phyloP scores from a whole-genome alignment of 2,797 vertebrate species.

The Peromyscus attwateri region DNA sequence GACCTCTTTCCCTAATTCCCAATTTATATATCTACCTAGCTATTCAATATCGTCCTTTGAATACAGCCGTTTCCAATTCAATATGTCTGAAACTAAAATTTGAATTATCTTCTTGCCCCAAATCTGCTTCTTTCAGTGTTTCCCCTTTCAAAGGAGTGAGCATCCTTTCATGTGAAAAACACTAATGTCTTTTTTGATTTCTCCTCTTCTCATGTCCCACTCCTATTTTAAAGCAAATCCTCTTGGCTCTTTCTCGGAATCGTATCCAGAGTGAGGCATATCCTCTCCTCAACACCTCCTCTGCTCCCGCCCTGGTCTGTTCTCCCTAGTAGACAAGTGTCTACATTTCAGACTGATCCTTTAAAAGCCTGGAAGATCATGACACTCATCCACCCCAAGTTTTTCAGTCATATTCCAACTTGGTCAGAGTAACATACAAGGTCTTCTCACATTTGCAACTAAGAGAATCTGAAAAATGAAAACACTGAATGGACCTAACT shows the following conservation, averaged over 20 bases:
- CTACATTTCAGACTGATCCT: neutral
- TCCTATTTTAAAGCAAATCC: neutral
- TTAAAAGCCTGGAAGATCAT: conserved; percentile 15
- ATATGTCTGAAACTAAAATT: conserved; percentile 2
- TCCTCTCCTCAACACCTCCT: neutral
- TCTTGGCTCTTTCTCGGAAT: neutral
- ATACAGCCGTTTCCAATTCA: neutral
- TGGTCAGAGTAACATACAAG: conserved; percentile 12
- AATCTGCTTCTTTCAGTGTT: conserved; percentile 2
- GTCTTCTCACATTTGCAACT: neutral
- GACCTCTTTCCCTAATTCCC: neutral
- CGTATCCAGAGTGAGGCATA: neutral
- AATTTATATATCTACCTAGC: neutral
- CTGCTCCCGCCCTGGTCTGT: neutral
- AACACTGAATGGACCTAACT: neutral
- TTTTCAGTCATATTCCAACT: neutral
- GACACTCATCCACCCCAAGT: neutral
- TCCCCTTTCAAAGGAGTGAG: neutral
- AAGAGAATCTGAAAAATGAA: conserved; percentile 50
- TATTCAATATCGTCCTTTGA: neutral
- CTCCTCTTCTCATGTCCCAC: neutral
- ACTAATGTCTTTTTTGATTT: neutral
- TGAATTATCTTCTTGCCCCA: neutral
- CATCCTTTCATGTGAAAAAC: conserved; percentile 7
- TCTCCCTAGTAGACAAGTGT: neutral